A percentile compares a stretch with the other conserved stretches of the same genome.
Evolutionary conservation across 2,113 vertebrate genomes (phyloP).

Genomic region (human (Homo sapiens)): DNA sequence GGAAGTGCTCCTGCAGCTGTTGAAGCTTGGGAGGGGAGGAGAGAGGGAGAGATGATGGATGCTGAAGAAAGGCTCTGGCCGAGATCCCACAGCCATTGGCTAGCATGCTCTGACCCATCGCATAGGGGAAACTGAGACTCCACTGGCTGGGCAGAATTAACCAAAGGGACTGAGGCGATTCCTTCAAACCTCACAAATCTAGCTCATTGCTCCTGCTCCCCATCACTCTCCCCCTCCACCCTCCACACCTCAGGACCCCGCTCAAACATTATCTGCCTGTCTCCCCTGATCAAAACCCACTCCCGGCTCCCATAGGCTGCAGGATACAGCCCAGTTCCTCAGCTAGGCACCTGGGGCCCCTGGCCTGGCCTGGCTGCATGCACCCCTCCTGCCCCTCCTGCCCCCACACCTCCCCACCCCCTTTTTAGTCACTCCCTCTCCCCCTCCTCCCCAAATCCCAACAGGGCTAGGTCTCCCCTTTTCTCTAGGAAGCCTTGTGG

Average conservation of each 20-base stretch:
- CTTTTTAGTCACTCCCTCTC: neutral
- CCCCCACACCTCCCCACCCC: neutral
- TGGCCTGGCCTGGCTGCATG: neutral
- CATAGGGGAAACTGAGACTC: neutral
- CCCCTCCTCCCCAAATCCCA: neutral
- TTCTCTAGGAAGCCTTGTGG: neutral
- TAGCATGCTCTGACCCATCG: neutral
- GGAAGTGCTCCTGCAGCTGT: neutral
- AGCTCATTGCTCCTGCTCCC: neutral
- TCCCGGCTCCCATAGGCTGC: neutral
- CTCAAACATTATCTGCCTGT: neutral
- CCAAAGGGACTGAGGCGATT: neutral
- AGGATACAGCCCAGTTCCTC: neutral
- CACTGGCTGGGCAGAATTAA: neutral
- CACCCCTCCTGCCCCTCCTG: neutral
- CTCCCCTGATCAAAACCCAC: neutral
- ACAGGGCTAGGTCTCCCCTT: neutral
- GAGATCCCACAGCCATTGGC: neutral
- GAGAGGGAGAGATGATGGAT: neutral
- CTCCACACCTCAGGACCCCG: neutral
- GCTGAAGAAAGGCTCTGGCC: accelerated
- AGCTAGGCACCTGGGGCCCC: neutral
- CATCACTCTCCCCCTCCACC: neutral
- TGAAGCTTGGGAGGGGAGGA: conserved; percentile 49
- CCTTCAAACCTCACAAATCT: neutral